Evolutionary conservation across 2,888 invertebrate genomes (phyloP).

Genomic region (Dryobotodes eremita): DNA sequence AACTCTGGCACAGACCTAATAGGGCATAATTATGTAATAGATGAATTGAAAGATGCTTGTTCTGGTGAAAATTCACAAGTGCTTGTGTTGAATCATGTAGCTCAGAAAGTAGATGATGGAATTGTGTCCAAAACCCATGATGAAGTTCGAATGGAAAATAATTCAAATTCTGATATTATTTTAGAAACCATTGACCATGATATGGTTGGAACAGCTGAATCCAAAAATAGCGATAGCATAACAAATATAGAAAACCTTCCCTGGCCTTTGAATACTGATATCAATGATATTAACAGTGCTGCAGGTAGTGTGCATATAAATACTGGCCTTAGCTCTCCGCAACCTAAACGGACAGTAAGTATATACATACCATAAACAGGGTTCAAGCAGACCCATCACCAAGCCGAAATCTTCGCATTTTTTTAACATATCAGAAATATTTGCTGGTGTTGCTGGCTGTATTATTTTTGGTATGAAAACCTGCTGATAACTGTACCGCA

Average conservation of each 20-base stretch:
- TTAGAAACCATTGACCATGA: slow-evolving; percentile 47
- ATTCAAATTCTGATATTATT: slow-evolving; percentile 43
- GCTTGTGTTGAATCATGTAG: slow-evolving; percentile 12
- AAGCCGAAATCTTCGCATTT: background rate
- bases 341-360: slow-evolving; percentile 49
- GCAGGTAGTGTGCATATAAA: slow-evolving; percentile 16
- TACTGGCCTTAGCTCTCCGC: slow-evolving; percentile 4
- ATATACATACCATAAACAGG: background rate
- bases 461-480: slow-evolving; percentile 11
- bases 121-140: slow-evolving; percentile 8
- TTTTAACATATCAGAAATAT: background rate
- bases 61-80: slow-evolving; percentile 4
- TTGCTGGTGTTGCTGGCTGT: background rate
- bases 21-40: slow-evolving; percentile 9
- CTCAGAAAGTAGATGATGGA: slow-evolving; percentile 18
- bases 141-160: slow-evolving; percentile 33
- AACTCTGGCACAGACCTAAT: slow-evolving; percentile 15
- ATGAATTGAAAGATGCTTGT: slow-evolving; percentile 19
- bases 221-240: slow-evolving; percentile 23
- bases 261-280: slow-evolving; percentile 12
- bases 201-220: slow-evolving; percentile 41
- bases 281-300: slow-evolving; percentile 33
- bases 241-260: slow-evolving; percentile 11
- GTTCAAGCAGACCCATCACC: background rate
- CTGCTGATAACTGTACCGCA: background rate